phyloP scores from a whole-genome alignment of 2,113 vertebrate genomes.

The Balaeniceps rex region DNA sequence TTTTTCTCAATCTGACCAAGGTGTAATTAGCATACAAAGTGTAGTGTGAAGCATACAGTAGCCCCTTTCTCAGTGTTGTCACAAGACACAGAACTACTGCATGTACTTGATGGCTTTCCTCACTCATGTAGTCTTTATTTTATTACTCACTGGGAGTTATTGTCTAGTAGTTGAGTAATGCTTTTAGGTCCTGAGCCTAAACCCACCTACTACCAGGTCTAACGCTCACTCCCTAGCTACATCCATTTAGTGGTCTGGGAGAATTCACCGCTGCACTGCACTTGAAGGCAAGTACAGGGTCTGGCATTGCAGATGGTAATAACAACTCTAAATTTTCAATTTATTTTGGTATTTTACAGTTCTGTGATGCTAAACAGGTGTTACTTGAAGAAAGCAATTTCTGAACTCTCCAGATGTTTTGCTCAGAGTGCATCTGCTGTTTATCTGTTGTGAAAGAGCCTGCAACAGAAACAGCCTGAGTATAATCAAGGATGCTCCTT shows the following conservation, averaged over 20 bases:
- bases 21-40: not conserved
- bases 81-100: not conserved
- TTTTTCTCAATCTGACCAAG: not conserved
- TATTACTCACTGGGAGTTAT: not conserved
- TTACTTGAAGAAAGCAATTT: not conserved
- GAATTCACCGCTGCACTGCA: not conserved
- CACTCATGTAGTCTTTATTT: not conserved
- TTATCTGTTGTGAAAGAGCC: not conserved
- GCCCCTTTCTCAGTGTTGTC: not conserved
- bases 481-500: not conserved
- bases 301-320: not conserved
- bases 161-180: not conserved
- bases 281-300: not conserved
- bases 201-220: not conserved
- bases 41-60: not conserved
- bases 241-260: not conserved
- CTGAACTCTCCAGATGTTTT: not conserved
- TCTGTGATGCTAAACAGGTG: not conserved
- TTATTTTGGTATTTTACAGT: not conserved
- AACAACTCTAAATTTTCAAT: not conserved
- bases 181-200: not conserved
- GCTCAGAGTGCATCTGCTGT: not conserved
- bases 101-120: not conserved
- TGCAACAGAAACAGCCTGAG: not conserved
- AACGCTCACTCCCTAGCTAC: not conserved